These are phyloP conservation scores for Caenorhabditis zanzibari DNA, from an alignment of 2,888 invertebrate genomes.

Conservation along the genomic window DNA sequence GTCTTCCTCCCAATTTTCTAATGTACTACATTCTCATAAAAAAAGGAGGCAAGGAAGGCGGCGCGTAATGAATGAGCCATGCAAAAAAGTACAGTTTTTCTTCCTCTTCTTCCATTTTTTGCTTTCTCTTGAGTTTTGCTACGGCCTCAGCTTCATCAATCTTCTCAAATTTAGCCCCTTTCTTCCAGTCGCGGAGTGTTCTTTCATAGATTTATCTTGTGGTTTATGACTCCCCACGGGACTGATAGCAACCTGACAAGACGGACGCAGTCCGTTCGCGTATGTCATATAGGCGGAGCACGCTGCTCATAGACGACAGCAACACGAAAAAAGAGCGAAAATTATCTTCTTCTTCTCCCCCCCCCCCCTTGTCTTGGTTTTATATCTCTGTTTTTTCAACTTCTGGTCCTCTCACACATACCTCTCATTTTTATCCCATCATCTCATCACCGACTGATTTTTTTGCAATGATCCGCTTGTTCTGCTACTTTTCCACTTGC, in stretches of 20 bases:
- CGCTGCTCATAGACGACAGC: conserved; percentile 16
- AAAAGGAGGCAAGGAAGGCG: conserved; percentile 27
- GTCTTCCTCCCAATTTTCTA: conserved; percentile 50
- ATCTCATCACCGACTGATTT: conserved; percentile 9
- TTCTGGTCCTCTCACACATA: conserved; percentile 3
- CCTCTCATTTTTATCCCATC: conserved; percentile 2
- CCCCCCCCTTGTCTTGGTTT: conserved; percentile 1
- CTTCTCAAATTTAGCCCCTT: conserved; percentile 54
- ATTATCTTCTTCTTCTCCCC: conserved; percentile 43
- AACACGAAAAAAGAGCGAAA: conserved; percentile 37
- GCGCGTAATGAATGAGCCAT: conserved; percentile 26
- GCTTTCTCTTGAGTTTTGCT: neutral
- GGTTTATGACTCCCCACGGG: conserved; percentile 67
- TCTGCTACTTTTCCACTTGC: conserved; percentile 29
- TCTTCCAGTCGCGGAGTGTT: conserved; percentile 36
- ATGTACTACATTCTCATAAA: conserved; percentile 54
- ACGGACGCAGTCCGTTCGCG: conserved; percentile 54
- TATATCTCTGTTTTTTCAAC: conserved; percentile 48
- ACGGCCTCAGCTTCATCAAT: conserved; percentile 49
- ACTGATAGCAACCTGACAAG: conserved; percentile 68
- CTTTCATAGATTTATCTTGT: conserved; percentile 68
- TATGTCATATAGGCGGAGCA: conserved; percentile 49
- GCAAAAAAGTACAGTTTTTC: conserved; percentile 60
- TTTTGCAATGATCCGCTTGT: conserved; percentile 33
- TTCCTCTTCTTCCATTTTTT: neutral